phyloP scores from a whole-genome alignment of 2,888 invertebrate genomes.

The Zootermopsis nevadensis region DNA sequence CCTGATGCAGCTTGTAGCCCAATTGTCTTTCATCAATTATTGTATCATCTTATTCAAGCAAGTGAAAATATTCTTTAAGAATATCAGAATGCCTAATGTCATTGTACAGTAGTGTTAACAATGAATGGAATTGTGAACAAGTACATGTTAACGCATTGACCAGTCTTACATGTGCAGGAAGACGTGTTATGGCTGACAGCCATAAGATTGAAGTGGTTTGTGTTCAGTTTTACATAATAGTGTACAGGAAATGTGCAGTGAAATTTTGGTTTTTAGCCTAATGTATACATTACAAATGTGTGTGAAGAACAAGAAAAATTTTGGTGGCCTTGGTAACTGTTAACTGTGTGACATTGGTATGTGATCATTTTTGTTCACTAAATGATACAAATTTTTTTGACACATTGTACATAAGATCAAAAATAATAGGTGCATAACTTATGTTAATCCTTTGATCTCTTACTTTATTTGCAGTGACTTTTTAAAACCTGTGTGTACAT shows the following conservation, averaged over 20 bases:
- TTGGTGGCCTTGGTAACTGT: slow-evolving; percentile 20
- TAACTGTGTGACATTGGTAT: slow-evolving; percentile 5
- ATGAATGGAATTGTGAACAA: not conserved
- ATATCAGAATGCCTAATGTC: not conserved
- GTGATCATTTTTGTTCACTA: not conserved
- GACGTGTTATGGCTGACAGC: not conserved
- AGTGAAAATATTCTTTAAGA: not conserved
- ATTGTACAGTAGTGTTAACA: not conserved
- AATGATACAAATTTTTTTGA: not conserved
- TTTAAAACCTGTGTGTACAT: not conserved
- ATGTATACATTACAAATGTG: not conserved
- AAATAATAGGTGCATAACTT: not conserved
- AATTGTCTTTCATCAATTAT: too few species aligned
- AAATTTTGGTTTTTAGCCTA: not conserved
- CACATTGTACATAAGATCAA: not conserved
- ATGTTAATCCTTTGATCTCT: not conserved
- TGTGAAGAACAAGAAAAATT: slow-evolving; percentile 3
- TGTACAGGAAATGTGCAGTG: not conserved
- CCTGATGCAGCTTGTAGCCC: too few species aligned
- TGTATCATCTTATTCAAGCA: not conserved
- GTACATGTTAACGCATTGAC: not conserved
- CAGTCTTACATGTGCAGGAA: not conserved
- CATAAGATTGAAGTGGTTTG: not conserved
- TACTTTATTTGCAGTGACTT: not conserved
- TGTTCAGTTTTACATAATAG: not conserved